Conservation (phyloP, 2,113 vertebrate species). For the Periophthalmodon schlosseri region DNA sequence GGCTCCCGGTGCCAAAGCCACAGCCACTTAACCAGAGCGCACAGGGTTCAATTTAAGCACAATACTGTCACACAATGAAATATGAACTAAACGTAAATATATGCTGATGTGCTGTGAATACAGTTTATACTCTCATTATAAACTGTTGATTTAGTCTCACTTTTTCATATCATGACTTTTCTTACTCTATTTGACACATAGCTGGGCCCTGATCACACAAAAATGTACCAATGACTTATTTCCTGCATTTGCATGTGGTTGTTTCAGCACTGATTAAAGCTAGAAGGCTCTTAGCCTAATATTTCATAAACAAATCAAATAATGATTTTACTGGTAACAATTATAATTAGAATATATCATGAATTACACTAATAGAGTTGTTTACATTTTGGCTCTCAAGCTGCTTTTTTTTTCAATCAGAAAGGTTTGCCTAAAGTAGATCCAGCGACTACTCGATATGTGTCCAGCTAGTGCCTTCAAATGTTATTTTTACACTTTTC, state of each 20-base stretch:
- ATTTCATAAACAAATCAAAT: too few species aligned
- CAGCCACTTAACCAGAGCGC: slow-evolving; percentile 51
- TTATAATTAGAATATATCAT: too few species aligned
- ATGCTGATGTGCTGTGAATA: slow-evolving; percentile 39
- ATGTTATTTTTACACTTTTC: too few species aligned
- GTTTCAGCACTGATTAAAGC: slow-evolving; percentile 46
- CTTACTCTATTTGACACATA: slow-evolving; percentile 30
- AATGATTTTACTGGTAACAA: not conserved
- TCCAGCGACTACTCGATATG: too few species aligned
- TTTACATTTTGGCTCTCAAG: too few species aligned
- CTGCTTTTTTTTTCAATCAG: too few species aligned
- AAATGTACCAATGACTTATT: slow-evolving; percentile 6
- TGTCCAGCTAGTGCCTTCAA: too few species aligned
- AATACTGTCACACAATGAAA: slow-evolving; percentile 40
- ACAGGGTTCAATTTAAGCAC: slow-evolving; percentile 30
- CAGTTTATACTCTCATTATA: slow-evolving; percentile 29
- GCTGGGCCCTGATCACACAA: slow-evolving; percentile 27
- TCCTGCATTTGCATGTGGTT: slow-evolving; percentile 26
- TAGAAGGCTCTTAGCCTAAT: too few species aligned
- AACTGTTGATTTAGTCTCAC: not conserved
- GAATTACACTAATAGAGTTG: not conserved
- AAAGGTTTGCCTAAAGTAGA: too few species aligned
- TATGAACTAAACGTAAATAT: slow-evolving; percentile 27
- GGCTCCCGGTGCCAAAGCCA: slow-evolving; percentile 42
- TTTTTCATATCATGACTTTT: slow-evolving; percentile 33